phyloP scores from a whole-genome alignment of 1,140 invertebrate genomes.

The Diorhabda sublineata region DNA sequence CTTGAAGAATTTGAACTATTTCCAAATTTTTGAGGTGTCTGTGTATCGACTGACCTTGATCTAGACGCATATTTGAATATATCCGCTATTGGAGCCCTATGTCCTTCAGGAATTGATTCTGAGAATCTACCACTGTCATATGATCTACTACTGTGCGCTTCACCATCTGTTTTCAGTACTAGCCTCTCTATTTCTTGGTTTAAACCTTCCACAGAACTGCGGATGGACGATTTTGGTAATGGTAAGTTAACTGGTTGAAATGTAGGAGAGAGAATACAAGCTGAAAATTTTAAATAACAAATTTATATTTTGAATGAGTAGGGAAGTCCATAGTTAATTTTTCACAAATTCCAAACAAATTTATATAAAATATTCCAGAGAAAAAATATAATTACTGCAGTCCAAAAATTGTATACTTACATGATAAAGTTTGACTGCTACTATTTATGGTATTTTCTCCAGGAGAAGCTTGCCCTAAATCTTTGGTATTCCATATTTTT shows the following conservation, averaged over 20 bases:
- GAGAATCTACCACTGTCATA: slow-evolving; percentile 29
- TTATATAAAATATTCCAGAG: not conserved
- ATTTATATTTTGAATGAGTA: not conserved
- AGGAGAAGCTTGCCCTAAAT: slow-evolving; percentile 25
- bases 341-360: not conserved
- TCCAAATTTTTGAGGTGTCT: slow-evolving; percentile 63
- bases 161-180: slow-evolving; percentile 33
- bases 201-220: slow-evolving; percentile 78
- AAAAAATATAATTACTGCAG: too few relatives aligned
- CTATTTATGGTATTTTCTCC: slow-evolving; percentile 33
- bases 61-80: slow-evolving; percentile 59
- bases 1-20: slow-evolving; percentile 52
- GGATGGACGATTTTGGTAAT: slow-evolving; percentile 54
- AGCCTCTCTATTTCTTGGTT: slow-evolving; percentile 76
- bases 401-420: slow-evolving; percentile 26
- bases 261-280: slow-evolving; percentile 37
- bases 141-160: slow-evolving; percentile 30
- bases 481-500: slow-evolving; percentile 34
- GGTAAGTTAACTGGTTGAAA: slow-evolving; percentile 55
- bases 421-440: slow-evolving; percentile 40
- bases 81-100: slow-evolving; percentile 76
- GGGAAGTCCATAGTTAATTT: not conserved
- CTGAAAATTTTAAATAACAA: slow-evolving; percentile 24
- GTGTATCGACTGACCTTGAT: slow-evolving; percentile 68
- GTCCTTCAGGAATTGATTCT: slow-evolving; percentile 70